These are phyloP conservation scores for Nesometra sesokonis DNA, from an alignment of 35 echinoderm and acorn worm genomes.

Conservation along the genomic window DNA sequence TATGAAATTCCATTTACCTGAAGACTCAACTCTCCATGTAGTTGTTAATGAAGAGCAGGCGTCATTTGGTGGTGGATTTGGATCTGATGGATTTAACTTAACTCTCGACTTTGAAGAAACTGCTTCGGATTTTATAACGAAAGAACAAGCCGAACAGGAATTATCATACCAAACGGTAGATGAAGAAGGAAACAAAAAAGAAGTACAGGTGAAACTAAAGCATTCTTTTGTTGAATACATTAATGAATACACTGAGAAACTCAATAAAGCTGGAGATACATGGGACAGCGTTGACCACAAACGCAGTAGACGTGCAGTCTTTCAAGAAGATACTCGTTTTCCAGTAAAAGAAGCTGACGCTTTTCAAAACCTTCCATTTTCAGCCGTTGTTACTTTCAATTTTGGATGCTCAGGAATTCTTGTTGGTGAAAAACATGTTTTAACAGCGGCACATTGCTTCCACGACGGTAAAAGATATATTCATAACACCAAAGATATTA, in stretches of 20 bases:
- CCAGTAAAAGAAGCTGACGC: constrained; percentile 43
- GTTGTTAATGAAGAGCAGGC: background rate
- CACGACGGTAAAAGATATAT: constrained; percentile 52
- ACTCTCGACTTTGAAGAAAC: background rate
- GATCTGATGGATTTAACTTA: background rate
- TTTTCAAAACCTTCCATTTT: constrained; percentile 35
- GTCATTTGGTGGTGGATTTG: background rate
- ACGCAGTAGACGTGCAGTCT: constrained; percentile 32
- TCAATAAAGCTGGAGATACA: background rate
- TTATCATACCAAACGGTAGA: constrained; percentile 37
- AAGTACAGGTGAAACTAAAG: constrained; percentile 15
- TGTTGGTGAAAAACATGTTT: constrained; percentile 45
- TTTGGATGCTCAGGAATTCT: constrained; percentile 67
- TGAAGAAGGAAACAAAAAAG: constrained; percentile 20
- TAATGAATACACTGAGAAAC: constrained; percentile 36
- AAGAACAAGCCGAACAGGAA: constrained; percentile 8
- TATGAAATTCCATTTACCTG: background rate
- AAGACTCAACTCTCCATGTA: background rate
- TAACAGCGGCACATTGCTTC: constrained; percentile 80
- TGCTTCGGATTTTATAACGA: background rate
- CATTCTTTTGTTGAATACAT: constrained; percentile 51
- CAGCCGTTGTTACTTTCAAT: constrained; percentile 50
- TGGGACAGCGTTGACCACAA: background rate
- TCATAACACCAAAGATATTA: constrained; percentile 32
- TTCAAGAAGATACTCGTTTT: constrained; percentile 57